Evolutionary conservation across 2,797 vertebrate species (phyloP), one percentile per base, ranked within the genome.

Genomic region (Channallabes apus): DNA sequence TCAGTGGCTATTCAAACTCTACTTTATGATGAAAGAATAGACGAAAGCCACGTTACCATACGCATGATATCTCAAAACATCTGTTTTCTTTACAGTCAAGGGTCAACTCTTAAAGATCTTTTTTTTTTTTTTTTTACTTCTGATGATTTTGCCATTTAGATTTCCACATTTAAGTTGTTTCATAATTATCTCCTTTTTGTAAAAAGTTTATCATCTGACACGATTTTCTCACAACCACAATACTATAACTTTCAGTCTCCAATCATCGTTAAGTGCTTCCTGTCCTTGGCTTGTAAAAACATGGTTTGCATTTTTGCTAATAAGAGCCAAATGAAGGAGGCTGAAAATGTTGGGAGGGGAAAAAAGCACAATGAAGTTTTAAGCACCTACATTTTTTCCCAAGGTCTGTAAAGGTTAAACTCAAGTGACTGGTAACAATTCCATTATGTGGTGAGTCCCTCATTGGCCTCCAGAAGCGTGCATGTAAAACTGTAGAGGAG

Each of bases 401-500:
- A 87, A 91, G 88, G 89, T 93, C 91, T 90, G 92, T 89, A 94
- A 94, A 93, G 85, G 92, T 94, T 96, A 93, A 94, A 93, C 88
- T 93, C 92, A 92, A 94, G 94, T 94, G 92, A 93, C 90, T 91
- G 94, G 94, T 95, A 95, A 91, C 95, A 94, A 94, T 93, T 96
- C 94, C 91, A 92, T 96, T 97, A 95, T 96, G 93, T 93, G 27
- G 86, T 68, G 92, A 94, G 94, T 94, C 94, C 91, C 94, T 94
- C 94, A 92, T 95, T 95, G 93, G 94, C 94, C 95, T 94, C 94
- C 95, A 96, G 95, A 94, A 95, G 91, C 91, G 89, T 93, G 95
- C 95, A 96, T 96, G 94, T 95, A 94, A 96, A 95, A 94, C 93
- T 94, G 95, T 94, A 94, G 95, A 95, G 91, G 93, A 94, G 95